Evolutionary conservation across 2,797 vertebrate species (phyloP).

Genomic region (Danio albolineatus): DNA sequence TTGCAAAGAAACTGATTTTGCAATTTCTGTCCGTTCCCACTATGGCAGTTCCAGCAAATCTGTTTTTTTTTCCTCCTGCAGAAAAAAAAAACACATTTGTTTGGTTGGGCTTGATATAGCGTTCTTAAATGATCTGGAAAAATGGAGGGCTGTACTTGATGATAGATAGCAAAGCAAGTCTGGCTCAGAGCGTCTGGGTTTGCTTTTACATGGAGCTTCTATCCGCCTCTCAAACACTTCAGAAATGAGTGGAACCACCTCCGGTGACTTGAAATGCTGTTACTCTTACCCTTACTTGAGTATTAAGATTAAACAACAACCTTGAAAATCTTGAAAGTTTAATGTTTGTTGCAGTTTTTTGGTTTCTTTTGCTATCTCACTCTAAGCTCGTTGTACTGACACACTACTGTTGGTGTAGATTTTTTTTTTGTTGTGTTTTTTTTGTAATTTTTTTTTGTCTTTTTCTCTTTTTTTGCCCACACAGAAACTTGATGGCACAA

Average conservation of each 20-base stretch:
- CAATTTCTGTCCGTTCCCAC: slow-evolving; percentile 66
- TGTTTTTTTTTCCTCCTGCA: slow-evolving; percentile 54
- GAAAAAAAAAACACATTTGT: slow-evolving; percentile 61
- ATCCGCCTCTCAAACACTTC: slow-evolving; percentile 61
- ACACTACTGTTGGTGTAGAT: slow-evolving; percentile 84
- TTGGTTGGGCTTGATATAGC: slow-evolving; percentile 62
- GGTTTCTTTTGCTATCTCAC: slow-evolving; percentile 84
- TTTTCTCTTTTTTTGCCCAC: slow-evolving; percentile 80
- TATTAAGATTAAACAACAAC: slow-evolving; percentile 75
- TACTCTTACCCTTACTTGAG: slow-evolving; percentile 67
- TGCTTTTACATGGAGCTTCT: slow-evolving; percentile 55
- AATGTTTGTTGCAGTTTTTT: slow-evolving; percentile 67
- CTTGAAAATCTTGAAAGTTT: slow-evolving; percentile 70
- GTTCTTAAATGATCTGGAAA: slow-evolving; percentile 59
- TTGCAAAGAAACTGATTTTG: slow-evolving; percentile 78
- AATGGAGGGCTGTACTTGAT: slow-evolving; percentile 68
- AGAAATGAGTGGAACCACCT: slow-evolving; percentile 65
- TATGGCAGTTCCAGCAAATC: slow-evolving; percentile 65
- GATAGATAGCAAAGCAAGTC: slow-evolving; percentile 64
- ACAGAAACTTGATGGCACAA: slow-evolving; percentile 88
- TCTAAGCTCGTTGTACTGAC: slow-evolving; percentile 84
- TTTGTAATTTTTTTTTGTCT: slow-evolving; percentile 70
- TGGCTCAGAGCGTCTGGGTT: slow-evolving; percentile 53
- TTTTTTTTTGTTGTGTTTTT: slow-evolving; percentile 51
- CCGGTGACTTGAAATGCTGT: slow-evolving; percentile 63